Conservation (phyloP, 2,113 vertebrate genomes). For the Procavia capensis region DNA sequence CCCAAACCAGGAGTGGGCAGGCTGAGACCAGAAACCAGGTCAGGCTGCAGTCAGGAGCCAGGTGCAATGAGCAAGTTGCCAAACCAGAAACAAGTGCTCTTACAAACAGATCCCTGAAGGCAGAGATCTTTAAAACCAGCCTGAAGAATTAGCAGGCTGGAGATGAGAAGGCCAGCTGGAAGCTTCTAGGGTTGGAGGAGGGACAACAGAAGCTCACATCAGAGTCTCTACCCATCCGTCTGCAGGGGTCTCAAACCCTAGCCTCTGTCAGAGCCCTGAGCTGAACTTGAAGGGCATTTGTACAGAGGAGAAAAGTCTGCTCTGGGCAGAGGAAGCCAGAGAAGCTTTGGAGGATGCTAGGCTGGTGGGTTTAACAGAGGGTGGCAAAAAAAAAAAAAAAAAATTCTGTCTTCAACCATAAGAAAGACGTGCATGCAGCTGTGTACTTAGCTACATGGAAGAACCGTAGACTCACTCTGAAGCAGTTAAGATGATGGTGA, state of each 20-base stretch:
- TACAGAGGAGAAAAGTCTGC: not conserved
- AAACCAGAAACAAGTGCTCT: not conserved
- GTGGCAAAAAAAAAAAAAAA: not conserved
- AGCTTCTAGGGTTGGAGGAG: not conserved
- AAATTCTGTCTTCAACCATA: not conserved
- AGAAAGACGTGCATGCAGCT: not conserved
- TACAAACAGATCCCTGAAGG: constrained; percentile 9
- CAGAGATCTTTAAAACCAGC: not conserved
- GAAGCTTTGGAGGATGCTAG: not conserved
- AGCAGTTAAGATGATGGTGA: not conserved
- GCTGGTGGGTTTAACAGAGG: not conserved
- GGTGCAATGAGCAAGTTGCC: not conserved
- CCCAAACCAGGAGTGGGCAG: accelerated
- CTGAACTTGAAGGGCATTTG: not conserved
- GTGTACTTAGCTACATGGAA: not conserved
- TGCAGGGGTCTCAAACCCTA: not conserved
- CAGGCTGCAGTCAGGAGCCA: not conserved
- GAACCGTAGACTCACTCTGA: not conserved
- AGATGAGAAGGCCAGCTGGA: not conserved
- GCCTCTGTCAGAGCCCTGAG: not conserved
- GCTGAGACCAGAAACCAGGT: not conserved
- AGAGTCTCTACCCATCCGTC: not conserved
- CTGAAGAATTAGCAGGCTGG: not conserved
- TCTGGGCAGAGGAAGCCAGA: not conserved
- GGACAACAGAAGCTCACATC: not conserved